Conservation (phyloP, 2,113 vertebrate species). For the Tenrec ecaudatus region DNA sequence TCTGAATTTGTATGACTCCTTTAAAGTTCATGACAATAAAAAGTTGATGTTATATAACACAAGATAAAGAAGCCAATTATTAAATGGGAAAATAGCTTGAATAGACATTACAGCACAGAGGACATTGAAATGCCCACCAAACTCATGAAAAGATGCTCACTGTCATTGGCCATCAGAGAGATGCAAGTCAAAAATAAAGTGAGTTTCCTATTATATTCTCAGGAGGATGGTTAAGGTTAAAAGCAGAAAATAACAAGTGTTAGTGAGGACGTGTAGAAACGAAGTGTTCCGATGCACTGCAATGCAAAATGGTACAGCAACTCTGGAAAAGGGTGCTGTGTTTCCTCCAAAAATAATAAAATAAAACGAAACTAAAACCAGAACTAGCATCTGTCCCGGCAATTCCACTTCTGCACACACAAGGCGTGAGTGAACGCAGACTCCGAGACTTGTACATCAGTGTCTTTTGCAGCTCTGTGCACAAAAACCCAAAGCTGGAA, state of each 20-base stretch:
- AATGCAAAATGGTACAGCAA: neutral
- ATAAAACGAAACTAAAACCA: neutral
- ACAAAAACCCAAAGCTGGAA: neutral
- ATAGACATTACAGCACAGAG: neutral
- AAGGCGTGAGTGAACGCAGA: neutral
- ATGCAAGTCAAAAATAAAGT: neutral
- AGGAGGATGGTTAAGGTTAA: neutral
- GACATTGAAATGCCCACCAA: neutral
- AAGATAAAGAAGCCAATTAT: neutral
- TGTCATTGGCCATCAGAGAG: neutral
- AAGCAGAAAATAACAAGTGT: neutral
- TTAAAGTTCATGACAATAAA: neutral
- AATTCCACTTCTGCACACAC: neutral
- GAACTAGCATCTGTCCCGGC: neutral
- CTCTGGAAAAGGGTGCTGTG: neutral
- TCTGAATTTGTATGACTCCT: neutral
- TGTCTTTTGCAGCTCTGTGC: neutral
- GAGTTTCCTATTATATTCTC: neutral
- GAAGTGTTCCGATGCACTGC: neutral
- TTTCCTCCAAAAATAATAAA: neutral
- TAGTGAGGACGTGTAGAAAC: neutral
- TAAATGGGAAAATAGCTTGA: neutral
- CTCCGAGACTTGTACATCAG: neutral
- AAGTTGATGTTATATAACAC: neutral
- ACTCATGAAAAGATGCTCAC: neutral